These are phyloP conservation scores for Podocnemis expansa DNA, from an alignment of 2,113 vertebrate species.

Conservation along the genomic window DNA sequence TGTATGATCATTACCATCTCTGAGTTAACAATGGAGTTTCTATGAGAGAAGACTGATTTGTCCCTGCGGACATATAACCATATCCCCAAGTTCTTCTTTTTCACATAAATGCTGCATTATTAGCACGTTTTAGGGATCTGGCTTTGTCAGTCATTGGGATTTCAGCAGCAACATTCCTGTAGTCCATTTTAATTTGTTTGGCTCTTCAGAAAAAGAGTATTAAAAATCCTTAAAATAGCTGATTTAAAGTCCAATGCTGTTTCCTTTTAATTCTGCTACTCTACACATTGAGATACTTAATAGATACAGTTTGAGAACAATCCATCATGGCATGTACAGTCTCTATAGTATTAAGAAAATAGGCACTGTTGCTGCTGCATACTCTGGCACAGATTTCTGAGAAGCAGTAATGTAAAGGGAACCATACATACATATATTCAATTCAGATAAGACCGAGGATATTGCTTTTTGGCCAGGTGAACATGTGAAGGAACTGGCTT, in stretches of 20 bases:
- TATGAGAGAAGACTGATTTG: not conserved
- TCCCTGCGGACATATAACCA: not conserved
- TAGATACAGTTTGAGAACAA: not conserved
- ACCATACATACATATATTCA: not conserved
- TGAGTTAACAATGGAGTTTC: not conserved
- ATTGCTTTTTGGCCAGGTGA: not conserved
- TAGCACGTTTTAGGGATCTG: not conserved
- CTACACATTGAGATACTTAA: not conserved
- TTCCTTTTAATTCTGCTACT: not conserved
- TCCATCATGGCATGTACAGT: not conserved
- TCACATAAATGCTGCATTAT: not conserved
- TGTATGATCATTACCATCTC: not conserved
- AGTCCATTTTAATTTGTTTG: not conserved
- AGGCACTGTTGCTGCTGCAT: not conserved
- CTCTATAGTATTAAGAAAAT: not conserved
- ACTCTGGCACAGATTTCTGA: not conserved
- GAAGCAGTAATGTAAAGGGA: not conserved
- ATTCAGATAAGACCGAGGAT: not conserved
- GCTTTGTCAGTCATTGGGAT: not conserved
- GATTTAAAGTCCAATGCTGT: not conserved
- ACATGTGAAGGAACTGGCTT: not conserved
- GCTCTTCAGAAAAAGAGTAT: conserved; percentile 15
- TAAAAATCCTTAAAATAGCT: not conserved
- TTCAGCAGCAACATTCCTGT: not conserved
- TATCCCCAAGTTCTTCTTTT: not conserved